Evolutionary conservation across 2,888 invertebrate genomes (phyloP).

Genomic region (Drosophila nigritarsus): DNA sequence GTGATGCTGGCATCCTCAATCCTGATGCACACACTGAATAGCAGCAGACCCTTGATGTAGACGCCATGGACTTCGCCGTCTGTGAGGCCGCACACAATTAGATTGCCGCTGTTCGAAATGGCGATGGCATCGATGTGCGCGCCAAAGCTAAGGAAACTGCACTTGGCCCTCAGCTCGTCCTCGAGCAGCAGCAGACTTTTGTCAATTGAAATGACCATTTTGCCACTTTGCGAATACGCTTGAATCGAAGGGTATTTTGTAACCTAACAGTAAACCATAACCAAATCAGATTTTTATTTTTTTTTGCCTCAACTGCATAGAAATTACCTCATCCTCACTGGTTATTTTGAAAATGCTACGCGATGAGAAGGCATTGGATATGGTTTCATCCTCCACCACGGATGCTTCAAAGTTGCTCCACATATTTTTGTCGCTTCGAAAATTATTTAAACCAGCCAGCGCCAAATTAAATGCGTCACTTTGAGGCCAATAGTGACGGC

Average conservation of each 20-base stretch:
- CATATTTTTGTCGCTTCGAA: slow-evolving; percentile 62
- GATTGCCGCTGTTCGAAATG: slow-evolving; percentile 81
- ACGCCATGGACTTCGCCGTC: slow-evolving; percentile 84
- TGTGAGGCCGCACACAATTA: slow-evolving; percentile 82
- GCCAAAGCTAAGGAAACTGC: slow-evolving; percentile 81
- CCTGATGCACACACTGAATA: slow-evolving; percentile 81
- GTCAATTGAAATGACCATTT: slow-evolving; percentile 83
- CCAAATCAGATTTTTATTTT: not conserved
- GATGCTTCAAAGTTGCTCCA: slow-evolving; percentile 84
- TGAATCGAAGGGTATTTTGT: slow-evolving; percentile 77
- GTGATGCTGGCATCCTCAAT: slow-evolving; percentile 75
- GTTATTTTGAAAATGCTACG: slow-evolving; percentile 83
- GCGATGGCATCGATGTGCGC: slow-evolving; percentile 80
- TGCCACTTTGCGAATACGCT: slow-evolving; percentile 81
- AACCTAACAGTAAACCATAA: slow-evolving; percentile 64
- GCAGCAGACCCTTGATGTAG: slow-evolving; percentile 80
- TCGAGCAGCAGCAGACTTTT: slow-evolving; percentile 82
- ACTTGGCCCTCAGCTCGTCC: slow-evolving; percentile 82
- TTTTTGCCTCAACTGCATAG: not conserved
- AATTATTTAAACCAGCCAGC: slow-evolving; percentile 51
- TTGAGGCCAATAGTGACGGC: not conserved
- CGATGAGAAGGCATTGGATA: slow-evolving; percentile 83
- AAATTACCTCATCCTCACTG: slow-evolving; percentile 78
- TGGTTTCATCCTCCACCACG: slow-evolving; percentile 83
- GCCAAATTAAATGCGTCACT: slow-evolving; percentile 68